Percentiles rank a stretch among this genome's conserved stretches.
These are phyloP conservation scores for Tapirus indicus DNA, from an alignment of 2,797 vertebrate species.

Conservation along the genomic window DNA sequence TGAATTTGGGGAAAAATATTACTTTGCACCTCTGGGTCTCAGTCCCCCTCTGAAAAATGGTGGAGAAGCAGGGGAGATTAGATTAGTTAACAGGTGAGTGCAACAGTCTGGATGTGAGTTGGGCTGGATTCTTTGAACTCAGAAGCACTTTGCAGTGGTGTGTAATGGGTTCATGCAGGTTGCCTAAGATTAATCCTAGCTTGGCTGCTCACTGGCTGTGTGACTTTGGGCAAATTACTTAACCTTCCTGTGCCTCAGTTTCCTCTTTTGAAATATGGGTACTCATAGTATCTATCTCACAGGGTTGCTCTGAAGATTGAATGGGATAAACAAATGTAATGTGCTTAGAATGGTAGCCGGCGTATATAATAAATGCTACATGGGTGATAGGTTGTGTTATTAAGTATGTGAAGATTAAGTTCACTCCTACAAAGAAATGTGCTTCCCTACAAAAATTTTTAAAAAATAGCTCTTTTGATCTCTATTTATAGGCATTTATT, in stretches of 20 bases:
- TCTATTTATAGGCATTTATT: not conserved
- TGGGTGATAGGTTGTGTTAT: not conserved
- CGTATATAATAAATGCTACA: not conserved
- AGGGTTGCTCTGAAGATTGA: not conserved
- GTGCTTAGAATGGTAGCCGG: not conserved
- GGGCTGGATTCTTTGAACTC: not conserved
- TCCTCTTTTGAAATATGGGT: not conserved
- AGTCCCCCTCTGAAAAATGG: not conserved
- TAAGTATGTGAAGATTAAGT: not conserved
- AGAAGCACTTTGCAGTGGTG: rapidly evolving
- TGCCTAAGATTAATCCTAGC: not conserved
- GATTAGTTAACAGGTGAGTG: not conserved
- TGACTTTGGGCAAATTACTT: not conserved
- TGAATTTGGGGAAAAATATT: not conserved
- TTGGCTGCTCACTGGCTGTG: not conserved
- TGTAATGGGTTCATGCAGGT: not conserved
- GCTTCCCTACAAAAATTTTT: not conserved
- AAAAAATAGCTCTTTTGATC: not conserved
- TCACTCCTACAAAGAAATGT: not conserved
- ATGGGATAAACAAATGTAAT: not conserved
- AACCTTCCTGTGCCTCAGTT: not conserved
- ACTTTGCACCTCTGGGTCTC: not conserved
- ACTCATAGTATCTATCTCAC: not conserved
- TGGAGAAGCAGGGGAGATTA: not conserved
- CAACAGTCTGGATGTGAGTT: rapidly evolving